phyloP scores from a whole-genome alignment of 2,797 vertebrate genomes.

The Gephyroberyx darwinii region DNA sequence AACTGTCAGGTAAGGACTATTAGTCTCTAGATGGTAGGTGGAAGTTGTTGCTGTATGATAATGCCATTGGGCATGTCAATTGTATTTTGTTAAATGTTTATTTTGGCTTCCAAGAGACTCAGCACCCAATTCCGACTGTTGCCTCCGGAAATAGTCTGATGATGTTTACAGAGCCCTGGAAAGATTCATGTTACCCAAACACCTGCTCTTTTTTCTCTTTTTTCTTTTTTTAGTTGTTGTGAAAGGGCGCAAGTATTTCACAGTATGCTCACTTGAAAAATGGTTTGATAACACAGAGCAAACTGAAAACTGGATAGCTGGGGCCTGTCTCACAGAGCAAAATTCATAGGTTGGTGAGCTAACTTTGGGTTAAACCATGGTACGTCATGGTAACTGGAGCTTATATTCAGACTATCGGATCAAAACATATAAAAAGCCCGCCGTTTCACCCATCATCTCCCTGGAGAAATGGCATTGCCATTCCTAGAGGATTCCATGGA shows the following conservation, averaged over 20 bases:
- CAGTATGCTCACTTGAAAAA: background rate
- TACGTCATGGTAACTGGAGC: background rate
- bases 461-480: background rate
- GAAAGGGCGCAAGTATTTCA: background rate
- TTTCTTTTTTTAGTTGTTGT: background rate
- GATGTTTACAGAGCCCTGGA: background rate
- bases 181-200: background rate
- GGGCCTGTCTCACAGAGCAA: background rate
- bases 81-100: constrained; percentile 34
- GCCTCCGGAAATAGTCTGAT: constrained; percentile 10
- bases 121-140: constrained; percentile 18
- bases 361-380: background rate
- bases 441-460: background rate
- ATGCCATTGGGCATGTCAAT: constrained; percentile 23
- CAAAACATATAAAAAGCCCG: background rate
- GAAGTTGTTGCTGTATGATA: background rate
- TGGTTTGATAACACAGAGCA: background rate
- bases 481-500: background rate
- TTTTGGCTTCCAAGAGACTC: background rate
- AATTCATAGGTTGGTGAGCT: background rate
- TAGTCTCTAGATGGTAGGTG: background rate
- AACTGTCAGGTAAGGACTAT: background rate
- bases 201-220: background rate
- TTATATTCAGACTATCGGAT: background rate
- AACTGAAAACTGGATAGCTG: background rate